Conservation (phyloP, 2,797 vertebrate species). For the Catharus ustulatus region DNA sequence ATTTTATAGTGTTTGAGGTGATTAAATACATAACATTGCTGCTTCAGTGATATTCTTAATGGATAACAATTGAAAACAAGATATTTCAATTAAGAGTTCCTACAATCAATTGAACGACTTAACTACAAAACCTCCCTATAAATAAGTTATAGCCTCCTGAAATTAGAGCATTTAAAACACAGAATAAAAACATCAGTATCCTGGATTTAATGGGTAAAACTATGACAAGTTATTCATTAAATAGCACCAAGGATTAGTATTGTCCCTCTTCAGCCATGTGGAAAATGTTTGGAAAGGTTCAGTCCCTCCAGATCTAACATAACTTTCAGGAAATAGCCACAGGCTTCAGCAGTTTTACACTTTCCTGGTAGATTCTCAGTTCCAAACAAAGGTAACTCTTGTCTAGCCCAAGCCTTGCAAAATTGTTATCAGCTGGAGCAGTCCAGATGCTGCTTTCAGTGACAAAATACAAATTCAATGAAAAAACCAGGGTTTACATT, state of each 20-base stretch:
- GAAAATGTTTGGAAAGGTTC: not conserved
- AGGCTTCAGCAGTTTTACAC: not conserved
- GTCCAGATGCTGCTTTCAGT: not conserved
- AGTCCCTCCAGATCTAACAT: not conserved
- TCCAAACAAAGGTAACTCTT: not conserved
- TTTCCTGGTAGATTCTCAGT: not conserved
- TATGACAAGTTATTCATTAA: not conserved
- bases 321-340: not conserved
- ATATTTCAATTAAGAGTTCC: not conserved
- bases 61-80: not conserved
- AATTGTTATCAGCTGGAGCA: not conserved
- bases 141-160: not conserved
- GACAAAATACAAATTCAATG: not conserved
- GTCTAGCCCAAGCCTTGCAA: not conserved
- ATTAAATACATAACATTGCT: not conserved
- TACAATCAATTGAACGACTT: not conserved
- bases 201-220: not conserved
- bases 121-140: not conserved
- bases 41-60: not conserved
- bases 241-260: not conserved
- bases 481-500: not conserved
- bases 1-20: not conserved
- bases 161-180: not conserved
- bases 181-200: not conserved
- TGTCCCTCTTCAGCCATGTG: not conserved